Percentiles rank a stretch among this genome's conserved stretches.
phyloP scores from a whole-genome alignment of 2,113 vertebrate genomes.

The Grammomys surdaster region DNA sequence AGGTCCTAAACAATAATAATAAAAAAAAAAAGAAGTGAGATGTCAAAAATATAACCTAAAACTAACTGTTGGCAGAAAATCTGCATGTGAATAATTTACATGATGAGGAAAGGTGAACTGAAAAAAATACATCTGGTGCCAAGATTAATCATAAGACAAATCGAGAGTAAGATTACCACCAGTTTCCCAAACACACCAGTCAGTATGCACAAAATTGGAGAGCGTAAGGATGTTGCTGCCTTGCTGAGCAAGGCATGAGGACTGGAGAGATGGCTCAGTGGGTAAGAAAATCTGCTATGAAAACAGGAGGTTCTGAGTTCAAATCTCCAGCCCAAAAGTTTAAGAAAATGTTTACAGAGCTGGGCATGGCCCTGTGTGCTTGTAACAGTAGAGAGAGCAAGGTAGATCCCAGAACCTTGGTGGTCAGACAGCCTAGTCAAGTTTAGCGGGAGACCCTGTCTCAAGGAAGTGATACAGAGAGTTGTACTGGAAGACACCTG shows the following conservation, averaged over 20 bases:
- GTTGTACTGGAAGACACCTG: too few relatives aligned
- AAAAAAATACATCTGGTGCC: neutral
- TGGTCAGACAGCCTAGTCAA: neutral
- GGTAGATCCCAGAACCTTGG: neutral
- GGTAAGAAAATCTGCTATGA: too few relatives aligned
- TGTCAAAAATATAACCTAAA: conserved; percentile 9
- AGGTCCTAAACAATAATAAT: conserved; percentile 88
- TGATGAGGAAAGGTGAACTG: neutral
- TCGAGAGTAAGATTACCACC: neutral
- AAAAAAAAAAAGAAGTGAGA: conserved; percentile 57
- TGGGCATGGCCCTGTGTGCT: neutral
- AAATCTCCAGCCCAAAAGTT: neutral
- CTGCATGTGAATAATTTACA: neutral
- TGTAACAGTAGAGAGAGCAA: neutral
- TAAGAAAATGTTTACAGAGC: neutral
- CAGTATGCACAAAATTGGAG: neutral
- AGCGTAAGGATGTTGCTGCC: neutral
- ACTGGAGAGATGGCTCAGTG: neutral
- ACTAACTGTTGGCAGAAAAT: neutral
- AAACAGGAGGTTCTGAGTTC: neutral
- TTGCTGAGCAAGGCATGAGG: neutral
- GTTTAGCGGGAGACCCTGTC: neutral
- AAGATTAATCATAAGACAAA: neutral
- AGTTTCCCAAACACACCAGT: neutral
- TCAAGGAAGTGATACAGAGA: too few relatives aligned